These are phyloP conservation scores for Astropecten irregularis DNA, from an alignment of 53 echinoderm and acorn worm species.

Conservation along the genomic window DNA sequence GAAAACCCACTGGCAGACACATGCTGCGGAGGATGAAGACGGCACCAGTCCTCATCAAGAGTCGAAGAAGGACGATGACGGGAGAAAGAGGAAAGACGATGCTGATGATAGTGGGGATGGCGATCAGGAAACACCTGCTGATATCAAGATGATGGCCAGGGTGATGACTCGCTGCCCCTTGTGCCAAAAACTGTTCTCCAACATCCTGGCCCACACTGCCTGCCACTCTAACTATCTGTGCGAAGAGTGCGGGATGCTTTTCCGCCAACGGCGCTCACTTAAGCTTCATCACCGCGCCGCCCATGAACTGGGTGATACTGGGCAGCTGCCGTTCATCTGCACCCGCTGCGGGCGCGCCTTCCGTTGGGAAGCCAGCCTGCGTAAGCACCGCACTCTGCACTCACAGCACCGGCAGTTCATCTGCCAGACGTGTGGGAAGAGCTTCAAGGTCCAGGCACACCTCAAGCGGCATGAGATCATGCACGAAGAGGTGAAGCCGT, in stretches of 20 bases:
- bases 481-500: slow-evolving; percentile 59
- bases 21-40: slow-evolving; percentile 19
- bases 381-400: slow-evolving; percentile 58
- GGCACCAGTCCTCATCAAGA: neutral
- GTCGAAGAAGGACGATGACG: neutral
- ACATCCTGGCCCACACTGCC: slow-evolving; percentile 56
- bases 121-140: slow-evolving; percentile 7
- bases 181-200: slow-evolving; percentile 56
- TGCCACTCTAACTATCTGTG: slow-evolving; percentile 55
- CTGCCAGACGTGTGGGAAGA: slow-evolving; percentile 64
- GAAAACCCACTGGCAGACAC: slow-evolving; percentile 48
- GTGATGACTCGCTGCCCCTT: slow-evolving; percentile 51
- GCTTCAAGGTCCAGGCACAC: slow-evolving; percentile 51
- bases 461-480: slow-evolving; percentile 60
- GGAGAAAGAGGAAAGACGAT: neutral
- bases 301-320: slow-evolving; percentile 44
- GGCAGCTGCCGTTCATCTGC: slow-evolving; percentile 52
- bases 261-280: slow-evolving; percentile 34
- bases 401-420: slow-evolving; percentile 62
- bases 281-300: slow-evolving; percentile 48
- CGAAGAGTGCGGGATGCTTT: slow-evolving; percentile 55
- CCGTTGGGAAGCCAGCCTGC: slow-evolving; percentile 59
- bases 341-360: slow-evolving; percentile 50
- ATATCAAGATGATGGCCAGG: slow-evolving; percentile 38
- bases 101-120: slow-evolving; percentile 13